Conservation (phyloP, 2,797 vertebrate genomes). For the Synaphobranchus kaupii region DNA sequence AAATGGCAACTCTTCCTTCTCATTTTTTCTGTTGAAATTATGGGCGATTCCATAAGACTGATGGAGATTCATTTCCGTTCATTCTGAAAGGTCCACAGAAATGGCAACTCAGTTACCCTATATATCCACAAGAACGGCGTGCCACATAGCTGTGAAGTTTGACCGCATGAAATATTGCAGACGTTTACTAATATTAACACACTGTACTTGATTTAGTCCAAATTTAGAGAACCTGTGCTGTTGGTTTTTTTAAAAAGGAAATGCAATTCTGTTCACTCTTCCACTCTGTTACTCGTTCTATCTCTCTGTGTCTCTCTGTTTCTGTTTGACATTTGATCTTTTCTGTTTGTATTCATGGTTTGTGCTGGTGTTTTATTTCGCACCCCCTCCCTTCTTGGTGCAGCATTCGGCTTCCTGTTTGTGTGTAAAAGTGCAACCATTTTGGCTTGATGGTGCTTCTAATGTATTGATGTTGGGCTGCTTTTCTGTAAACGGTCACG, state of each 20-base stretch:
- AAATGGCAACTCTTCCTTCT: neutral
- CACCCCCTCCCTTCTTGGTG: neutral
- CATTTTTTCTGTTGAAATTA: neutral
- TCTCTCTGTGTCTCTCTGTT: neutral
- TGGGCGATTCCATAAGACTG: neutral
- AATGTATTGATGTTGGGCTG: neutral
- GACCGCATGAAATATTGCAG: too few relatives aligned
- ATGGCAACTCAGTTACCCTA: too few relatives aligned
- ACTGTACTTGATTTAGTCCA: neutral
- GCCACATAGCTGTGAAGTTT: too few relatives aligned
- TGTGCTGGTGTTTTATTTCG: neutral
- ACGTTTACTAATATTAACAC: neutral
- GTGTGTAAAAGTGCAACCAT: neutral
- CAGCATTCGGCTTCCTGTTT: conserved; percentile 24
- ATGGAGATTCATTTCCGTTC: neutral
- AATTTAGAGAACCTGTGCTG: neutral
- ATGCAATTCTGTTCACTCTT: neutral
- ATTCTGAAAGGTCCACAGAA: neutral
- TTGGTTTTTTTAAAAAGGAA: neutral
- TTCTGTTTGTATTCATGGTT: neutral
- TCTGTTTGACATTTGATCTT: neutral
- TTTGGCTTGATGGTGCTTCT: neutral
- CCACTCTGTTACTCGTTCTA: neutral
- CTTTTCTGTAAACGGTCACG: neutral
- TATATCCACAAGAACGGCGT: too few relatives aligned